These are phyloP conservation scores for Mycetomoellerius zeteki DNA, from an alignment of 1,140 invertebrate species.

Conservation along the genomic window DNA sequence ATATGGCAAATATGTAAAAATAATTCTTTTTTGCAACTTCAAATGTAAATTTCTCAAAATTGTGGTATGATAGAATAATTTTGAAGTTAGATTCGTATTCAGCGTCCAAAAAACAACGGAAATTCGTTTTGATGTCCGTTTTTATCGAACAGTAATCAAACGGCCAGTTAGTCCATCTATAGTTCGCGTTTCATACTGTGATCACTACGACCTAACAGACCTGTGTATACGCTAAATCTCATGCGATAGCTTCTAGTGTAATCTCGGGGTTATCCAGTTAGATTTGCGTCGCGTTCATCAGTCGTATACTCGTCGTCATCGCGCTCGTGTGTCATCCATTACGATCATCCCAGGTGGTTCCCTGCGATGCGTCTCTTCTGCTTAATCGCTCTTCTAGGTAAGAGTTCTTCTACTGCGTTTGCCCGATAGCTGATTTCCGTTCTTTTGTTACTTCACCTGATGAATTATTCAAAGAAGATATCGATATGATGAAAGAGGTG, in stretches of 20 bases:
- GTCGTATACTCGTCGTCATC: slow-evolving; percentile 69
- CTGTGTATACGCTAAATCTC: slow-evolving; percentile 72
- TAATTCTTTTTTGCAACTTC: too few species aligned
- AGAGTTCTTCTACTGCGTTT: slow-evolving; percentile 23
- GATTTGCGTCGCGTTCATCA: slow-evolving; percentile 74
- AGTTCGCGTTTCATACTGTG: background rate
- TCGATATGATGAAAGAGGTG: background rate
- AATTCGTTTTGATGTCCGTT: too few species aligned
- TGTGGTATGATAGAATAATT: too few species aligned
- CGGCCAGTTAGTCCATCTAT: background rate
- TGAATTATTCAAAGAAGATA: background rate
- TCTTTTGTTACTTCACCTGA: background rate
- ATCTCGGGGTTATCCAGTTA: slow-evolving; percentile 76
- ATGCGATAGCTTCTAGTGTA: slow-evolving; percentile 69
- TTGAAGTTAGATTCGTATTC: too few species aligned
- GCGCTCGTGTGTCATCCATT: slow-evolving; percentile 66
- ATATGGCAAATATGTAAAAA: too few species aligned
- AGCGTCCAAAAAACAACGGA: too few species aligned
- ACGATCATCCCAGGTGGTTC: slow-evolving; percentile 32
- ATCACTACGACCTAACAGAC: slow-evolving; percentile 3
- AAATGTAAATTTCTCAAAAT: too few species aligned
- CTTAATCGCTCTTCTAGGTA: slow-evolving; percentile 66
- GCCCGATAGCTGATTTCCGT: background rate
- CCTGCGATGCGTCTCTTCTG: slow-evolving; percentile 49
- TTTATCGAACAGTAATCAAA: background rate